Conservation (phyloP, 2,888 invertebrate genomes). For the Plebejus argus region DNA sequence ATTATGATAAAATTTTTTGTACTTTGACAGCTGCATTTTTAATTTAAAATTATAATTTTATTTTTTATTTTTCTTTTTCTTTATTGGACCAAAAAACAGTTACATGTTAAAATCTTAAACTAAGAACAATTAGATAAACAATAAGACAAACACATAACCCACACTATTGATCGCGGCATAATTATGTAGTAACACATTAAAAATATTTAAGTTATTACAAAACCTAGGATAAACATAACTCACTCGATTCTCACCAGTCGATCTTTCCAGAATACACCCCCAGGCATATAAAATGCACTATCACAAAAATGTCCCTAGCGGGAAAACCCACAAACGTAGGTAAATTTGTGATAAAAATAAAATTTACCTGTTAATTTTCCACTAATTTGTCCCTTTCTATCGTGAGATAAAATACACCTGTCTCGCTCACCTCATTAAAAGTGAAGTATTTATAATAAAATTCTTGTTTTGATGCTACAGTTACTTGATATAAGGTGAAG, state of each 20-base stretch:
- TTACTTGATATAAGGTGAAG: neutral
- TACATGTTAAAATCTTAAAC: too few relatives aligned
- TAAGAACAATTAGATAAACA: too few relatives aligned
- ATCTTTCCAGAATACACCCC: neutral
- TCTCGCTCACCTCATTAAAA: constrained; percentile 3
- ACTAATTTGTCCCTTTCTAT: constrained; percentile 35
- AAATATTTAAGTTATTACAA: neutral
- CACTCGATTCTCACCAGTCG: neutral
- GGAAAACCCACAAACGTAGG: neutral
- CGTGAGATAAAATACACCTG: constrained; percentile 7
- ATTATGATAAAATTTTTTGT: too few relatives aligned
- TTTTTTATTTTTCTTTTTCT: too few relatives aligned
- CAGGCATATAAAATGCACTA: neutral
- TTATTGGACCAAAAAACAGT: too few relatives aligned
- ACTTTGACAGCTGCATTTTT: too few relatives aligned
- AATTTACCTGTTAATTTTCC: constrained; percentile 39
- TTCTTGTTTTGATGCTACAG: neutral
- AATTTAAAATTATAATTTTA: too few relatives aligned
- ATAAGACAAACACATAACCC: too few relatives aligned
- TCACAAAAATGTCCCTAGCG: neutral
- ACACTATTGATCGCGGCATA: too few relatives aligned
- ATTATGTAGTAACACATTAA: too few relatives aligned
- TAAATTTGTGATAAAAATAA: neutral
- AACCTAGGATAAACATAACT: neutral
- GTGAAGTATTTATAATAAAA: constrained; percentile 19